Evolutionary conservation across 2,888 invertebrate genomes (phyloP).

Genomic region (Abrostola triplasia): DNA sequence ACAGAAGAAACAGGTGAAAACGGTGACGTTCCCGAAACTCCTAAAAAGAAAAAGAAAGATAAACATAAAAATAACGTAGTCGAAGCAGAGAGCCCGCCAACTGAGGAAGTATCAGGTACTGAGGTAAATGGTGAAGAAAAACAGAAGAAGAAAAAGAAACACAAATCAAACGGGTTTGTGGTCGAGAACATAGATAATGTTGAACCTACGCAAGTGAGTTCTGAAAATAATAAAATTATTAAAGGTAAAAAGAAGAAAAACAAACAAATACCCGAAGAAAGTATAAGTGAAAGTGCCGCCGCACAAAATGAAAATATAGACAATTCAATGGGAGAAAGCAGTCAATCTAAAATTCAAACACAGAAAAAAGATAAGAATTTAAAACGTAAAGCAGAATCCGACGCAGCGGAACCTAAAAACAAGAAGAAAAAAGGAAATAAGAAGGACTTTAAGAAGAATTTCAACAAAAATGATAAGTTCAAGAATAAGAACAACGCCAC

Average conservation of each 20-base stretch:
- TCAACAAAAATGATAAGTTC: slow-evolving; percentile 65
- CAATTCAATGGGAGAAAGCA: neutral
- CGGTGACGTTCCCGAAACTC: slow-evolving; percentile 17
- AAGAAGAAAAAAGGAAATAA: slow-evolving; percentile 60
- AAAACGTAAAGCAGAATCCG: slow-evolving; percentile 48
- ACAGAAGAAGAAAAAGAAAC: slow-evolving; percentile 67
- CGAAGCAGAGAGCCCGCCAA: slow-evolving; percentile 7
- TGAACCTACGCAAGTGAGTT: slow-evolving; percentile 62
- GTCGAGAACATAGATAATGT: slow-evolving; percentile 65
- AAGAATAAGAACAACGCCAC: slow-evolving; percentile 60
- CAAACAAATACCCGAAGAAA: slow-evolving; percentile 20
- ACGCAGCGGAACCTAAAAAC: slow-evolving; percentile 45
- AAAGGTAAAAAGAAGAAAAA: slow-evolving; percentile 55
- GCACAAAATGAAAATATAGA: slow-evolving; percentile 30
- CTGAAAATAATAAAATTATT: slow-evolving; percentile 22
- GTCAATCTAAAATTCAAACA: neutral
- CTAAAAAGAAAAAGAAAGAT: slow-evolving; percentile 44
- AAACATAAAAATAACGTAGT: slow-evolving; percentile 26
- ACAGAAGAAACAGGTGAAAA: slow-evolving; percentile 25
- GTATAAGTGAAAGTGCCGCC: neutral
- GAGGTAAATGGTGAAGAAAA: slow-evolving; percentile 30
- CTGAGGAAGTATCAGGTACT: slow-evolving; percentile 13
- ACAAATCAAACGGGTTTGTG: slow-evolving; percentile 58
- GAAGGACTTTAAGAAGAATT: slow-evolving; percentile 60
- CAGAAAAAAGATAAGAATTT: slow-evolving; percentile 35